Conservation (phyloP, 2,888 invertebrate species). For the Petrolisthes manimaculis region DNA sequence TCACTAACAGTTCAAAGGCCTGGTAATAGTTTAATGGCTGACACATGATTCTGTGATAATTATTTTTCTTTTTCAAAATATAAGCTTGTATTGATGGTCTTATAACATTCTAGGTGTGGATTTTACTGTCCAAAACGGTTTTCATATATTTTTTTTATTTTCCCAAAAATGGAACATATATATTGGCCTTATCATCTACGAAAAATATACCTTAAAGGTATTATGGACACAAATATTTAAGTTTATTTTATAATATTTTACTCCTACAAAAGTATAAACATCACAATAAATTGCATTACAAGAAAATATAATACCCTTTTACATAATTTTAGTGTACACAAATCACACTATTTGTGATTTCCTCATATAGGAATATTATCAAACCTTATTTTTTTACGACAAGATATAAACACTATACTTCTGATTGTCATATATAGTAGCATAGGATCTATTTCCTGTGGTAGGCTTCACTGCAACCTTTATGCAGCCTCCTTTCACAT, state of each 20-base stretch:
- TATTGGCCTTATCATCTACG: neutral
- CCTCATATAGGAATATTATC: neutral
- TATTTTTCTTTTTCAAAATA: neutral
- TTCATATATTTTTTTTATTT: slow-evolving; percentile 9
- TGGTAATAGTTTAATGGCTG: neutral
- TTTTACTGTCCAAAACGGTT: neutral
- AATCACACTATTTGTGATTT: neutral
- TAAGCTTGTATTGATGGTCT: neutral
- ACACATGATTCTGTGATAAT: neutral
- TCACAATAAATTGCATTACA: neutral
- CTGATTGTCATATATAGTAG: neutral
- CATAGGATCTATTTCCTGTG: neutral
- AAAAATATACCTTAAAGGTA: neutral
- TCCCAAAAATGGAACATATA: neutral
- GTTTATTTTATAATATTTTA: neutral
- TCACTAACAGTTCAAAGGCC: no score
- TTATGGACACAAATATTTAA: neutral
- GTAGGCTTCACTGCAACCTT: neutral
- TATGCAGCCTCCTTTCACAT: neutral
- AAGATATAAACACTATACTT: neutral
- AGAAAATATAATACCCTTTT: neutral
- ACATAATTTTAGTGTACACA: neutral
- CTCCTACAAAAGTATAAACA: neutral
- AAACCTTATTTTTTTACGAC: neutral
- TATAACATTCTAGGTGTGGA: neutral